Percentiles rank a stretch among this genome's conserved stretches.
Evolutionary conservation across 2,888 invertebrate species (phyloP).

Genomic region (Hirtodrosophila duncani): DNA sequence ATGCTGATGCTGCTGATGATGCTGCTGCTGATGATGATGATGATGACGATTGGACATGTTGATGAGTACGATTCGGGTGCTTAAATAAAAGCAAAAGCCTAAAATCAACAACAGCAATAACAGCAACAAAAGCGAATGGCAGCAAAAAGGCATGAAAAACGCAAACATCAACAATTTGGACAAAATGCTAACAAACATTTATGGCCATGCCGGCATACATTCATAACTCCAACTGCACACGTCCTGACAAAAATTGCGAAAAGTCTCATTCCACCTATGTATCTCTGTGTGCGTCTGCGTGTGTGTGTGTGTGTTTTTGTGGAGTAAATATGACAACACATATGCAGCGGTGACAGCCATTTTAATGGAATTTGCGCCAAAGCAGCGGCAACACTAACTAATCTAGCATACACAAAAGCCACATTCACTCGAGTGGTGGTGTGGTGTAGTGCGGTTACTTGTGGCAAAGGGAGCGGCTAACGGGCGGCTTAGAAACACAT

Average conservation of each 20-base stretch:
- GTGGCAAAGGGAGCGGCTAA: no score
- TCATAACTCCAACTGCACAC: slow-evolving; percentile 49
- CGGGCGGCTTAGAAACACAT: no score
- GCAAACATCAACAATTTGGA: slow-evolving; percentile 73
- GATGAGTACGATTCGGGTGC: slow-evolving; percentile 31
- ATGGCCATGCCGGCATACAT: slow-evolving; percentile 51
- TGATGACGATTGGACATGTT: slow-evolving; percentile 10
- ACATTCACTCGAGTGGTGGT: slow-evolving; percentile 2
- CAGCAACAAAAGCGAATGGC: slow-evolving; percentile 1
- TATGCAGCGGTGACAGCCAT: slow-evolving; percentile 63
- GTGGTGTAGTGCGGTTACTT: neutral
- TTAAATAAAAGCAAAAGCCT: slow-evolving; percentile 43
- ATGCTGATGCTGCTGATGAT: slow-evolving; percentile 4
- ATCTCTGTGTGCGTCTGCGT: neutral
- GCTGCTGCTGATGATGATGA: slow-evolving; percentile 38
- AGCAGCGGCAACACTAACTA: slow-evolving; percentile 41
- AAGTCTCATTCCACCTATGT: slow-evolving; percentile 6
- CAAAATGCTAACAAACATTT: slow-evolving; percentile 66
- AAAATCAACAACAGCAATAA: slow-evolving; percentile 46
- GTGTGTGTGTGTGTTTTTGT: slow-evolving; percentile 13
- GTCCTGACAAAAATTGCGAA: slow-evolving; percentile 21
- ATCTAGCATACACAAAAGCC: slow-evolving; percentile 14
- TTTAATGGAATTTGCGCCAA: slow-evolving; percentile 68
- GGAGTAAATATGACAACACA: slow-evolving; percentile 59
- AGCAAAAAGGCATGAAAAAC: slow-evolving; percentile 50